These are phyloP conservation scores for Chrysomela aeneicollis DNA, from an alignment of 2,888 invertebrate genomes.

Conservation along the genomic window DNA sequence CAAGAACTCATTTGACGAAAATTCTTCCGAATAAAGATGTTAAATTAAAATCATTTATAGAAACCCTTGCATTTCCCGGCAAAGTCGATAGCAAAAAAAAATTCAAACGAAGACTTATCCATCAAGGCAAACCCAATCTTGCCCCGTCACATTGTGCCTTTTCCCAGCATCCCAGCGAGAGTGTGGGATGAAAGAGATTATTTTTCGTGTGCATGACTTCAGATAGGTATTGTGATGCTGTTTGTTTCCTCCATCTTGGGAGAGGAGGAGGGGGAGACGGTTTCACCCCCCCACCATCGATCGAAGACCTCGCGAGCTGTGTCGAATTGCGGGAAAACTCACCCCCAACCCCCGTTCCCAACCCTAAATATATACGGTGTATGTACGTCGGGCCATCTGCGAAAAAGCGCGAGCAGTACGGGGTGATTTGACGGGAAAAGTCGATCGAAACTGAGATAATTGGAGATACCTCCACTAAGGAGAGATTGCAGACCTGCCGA, in stretches of 20 bases:
- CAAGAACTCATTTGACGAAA: no score
- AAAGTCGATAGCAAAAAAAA: not conserved
- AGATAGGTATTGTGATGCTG: constrained; percentile 59
- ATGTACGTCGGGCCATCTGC: not conserved
- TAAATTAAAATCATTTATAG: no score
- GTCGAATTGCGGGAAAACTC: not conserved
- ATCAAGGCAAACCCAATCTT: constrained; percentile 4
- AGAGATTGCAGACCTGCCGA: no score
- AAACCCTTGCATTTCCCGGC: no score
- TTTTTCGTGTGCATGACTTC: constrained; percentile 58
- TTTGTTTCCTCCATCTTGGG: constrained; percentile 60
- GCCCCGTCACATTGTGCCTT: constrained; percentile 24
- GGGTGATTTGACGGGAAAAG: not conserved
- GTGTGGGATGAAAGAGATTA: constrained; percentile 47
- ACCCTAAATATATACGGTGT: not conserved
- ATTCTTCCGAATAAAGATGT: no score
- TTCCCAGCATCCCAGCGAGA: constrained; percentile 3
- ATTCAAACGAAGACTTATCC: constrained; percentile 1
- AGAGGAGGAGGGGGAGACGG: constrained; percentile 55
- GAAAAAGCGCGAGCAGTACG: not conserved
- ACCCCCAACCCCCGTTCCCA: not conserved
- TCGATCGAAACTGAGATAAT: no score
- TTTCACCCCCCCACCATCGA: constrained; percentile 55
- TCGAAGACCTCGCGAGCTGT: constrained; percentile 38
- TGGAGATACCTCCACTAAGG: no score